Base-by-base conservation (phyloP, 2,113 vertebrate genomes). In the Meles meles region DNA sequence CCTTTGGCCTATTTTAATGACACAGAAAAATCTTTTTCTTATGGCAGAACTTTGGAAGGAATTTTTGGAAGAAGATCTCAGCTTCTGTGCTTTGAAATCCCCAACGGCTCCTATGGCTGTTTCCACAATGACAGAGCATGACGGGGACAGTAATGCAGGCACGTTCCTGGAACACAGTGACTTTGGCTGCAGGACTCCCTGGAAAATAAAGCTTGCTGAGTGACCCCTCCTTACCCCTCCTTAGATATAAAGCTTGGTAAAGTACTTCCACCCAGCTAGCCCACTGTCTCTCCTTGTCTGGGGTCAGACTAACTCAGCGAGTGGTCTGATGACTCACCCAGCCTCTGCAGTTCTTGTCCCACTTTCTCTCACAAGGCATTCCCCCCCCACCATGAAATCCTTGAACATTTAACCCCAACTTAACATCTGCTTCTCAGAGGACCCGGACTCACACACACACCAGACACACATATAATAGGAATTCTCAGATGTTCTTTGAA, bases 401-500 rank as follows among this genome's bases (percentile, higher is more conserved):
- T 92, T 49, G 1, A 67, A 74, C 15, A 37, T 72, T 52, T 67
- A 92, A 59, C 13, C 4, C 7, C 8, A 18, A 25, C 9, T 65
- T 92, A 5, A 3, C 12, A 91, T 69, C 27, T 88, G 5, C 34
- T 96, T 88, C 27, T 85, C 65, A 72, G 23, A 88, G 20, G 29
- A 69, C 6, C 31, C 79, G 21, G 8, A 74, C 10, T 76, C 74
- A 88, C 20, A 80, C 17, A 49, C 1, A 4, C 13, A 34, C 21
- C 21, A 61, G 25, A 80, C 14, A 57, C 1, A 47, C 27, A 77
- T 10, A 3, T 3, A 52, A 95, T 6, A 61, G n/a, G 74, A 72
- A 49, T 49, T 55, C 44, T 91, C 37, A 79, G 12, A n/a, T 69
- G 42, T 49, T 59, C 39, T 95, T 97, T 80, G n/a, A 81, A 69